Conservation (phyloP, 2,888 invertebrate genomes). For the Scaptomyza flava region DNA sequence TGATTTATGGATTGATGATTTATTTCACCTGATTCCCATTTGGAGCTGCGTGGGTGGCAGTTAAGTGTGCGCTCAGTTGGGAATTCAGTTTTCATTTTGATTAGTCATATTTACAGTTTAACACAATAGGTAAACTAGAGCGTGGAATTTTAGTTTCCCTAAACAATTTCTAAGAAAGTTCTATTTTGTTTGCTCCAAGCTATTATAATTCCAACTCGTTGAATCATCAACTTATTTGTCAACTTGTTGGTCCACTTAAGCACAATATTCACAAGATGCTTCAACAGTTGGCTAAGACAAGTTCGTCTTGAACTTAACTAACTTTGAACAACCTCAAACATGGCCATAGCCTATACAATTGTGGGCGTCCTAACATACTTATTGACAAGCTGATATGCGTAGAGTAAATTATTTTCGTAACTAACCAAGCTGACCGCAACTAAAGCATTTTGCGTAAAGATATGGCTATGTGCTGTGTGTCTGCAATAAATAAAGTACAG, state of each 20-base stretch:
- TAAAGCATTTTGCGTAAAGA: not conserved
- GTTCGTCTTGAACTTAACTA: constrained; percentile 3
- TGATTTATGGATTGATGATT: constrained; percentile 37
- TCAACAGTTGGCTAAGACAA: not conserved
- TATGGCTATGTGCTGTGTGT: not conserved
- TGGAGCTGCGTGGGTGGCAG: not conserved
- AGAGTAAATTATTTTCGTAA: not conserved
- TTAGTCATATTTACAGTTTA: constrained; percentile 32
- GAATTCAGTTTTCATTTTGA: constrained; percentile 8
- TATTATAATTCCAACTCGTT: not conserved
- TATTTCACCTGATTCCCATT: not conserved
- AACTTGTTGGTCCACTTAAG: constrained; percentile 3
- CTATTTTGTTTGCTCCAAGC: not conserved
- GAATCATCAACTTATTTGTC: constrained; percentile 5
- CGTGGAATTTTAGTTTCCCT: not conserved
- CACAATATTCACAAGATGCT: not conserved
- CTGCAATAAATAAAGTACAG: constrained; percentile 21
- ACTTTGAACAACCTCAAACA: constrained; percentile 10
- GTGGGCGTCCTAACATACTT: constrained; percentile 18
- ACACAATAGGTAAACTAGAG: constrained; percentile 20
- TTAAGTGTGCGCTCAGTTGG: not conserved
- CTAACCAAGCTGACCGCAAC: constrained; percentile 21
- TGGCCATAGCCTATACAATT: constrained; percentile 26
- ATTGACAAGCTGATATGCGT: constrained; percentile 14
- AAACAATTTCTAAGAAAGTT: not conserved